phyloP scores from a whole-genome alignment of 1,140 invertebrate species.

The Eriosoma lanigerum region DNA sequence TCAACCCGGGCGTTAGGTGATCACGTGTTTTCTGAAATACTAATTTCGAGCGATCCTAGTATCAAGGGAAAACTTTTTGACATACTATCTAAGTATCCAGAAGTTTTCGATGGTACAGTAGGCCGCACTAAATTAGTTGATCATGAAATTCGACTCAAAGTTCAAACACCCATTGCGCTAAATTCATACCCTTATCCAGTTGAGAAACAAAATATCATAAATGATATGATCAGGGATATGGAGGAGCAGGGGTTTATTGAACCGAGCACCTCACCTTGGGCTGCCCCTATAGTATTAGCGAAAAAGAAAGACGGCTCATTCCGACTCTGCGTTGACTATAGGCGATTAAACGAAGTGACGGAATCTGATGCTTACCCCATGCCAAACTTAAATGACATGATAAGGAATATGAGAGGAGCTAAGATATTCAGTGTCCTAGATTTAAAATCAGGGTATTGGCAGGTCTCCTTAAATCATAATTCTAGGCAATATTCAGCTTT shows the following conservation, averaged over 20 bases:
- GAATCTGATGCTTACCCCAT: constrained; percentile 9
- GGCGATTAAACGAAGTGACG: constrained; percentile 48
- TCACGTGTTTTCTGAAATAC: background rate
- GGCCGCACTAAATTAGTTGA: background rate
- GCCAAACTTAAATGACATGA: constrained; percentile 2
- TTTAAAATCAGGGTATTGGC: background rate
- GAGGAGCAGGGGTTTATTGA: background rate
- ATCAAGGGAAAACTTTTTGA: background rate
- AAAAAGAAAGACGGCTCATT: constrained; percentile 60
- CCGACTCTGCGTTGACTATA: constrained; percentile 60
- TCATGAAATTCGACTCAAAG: background rate
- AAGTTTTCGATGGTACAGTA: background rate
- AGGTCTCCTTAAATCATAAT: background rate
- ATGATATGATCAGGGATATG: background rate
- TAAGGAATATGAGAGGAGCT: background rate
- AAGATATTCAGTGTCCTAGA: background rate
- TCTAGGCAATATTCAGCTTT: background rate
- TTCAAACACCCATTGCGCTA: background rate
- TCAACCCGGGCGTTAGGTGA: background rate
- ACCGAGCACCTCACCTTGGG: constrained; percentile 42
- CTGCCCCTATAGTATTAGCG: constrained; percentile 56
- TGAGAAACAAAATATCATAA: background rate
- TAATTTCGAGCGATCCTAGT: background rate
- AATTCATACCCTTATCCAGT: constrained; percentile 2
- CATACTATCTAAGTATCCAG: background rate